These are phyloP conservation scores for Bostrychus sinensis DNA, from an alignment of 2,113 vertebrate species.

Conservation along the genomic window DNA sequence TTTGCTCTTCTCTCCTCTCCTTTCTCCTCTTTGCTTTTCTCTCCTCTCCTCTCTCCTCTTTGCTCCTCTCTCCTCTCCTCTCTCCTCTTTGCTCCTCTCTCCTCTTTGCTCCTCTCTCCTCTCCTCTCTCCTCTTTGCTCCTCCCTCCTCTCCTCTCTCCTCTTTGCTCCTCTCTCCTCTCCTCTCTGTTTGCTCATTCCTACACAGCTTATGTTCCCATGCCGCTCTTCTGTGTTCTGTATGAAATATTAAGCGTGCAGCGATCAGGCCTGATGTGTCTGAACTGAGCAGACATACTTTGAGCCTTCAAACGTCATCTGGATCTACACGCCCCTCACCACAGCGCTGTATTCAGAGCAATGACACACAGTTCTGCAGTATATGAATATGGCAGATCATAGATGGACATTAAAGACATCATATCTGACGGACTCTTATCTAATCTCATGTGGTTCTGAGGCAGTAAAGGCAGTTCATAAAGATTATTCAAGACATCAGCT, in stretches of 20 bases:
- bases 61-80: no score
- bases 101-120: background rate
- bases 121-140: no score
- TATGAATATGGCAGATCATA: conserved; percentile 3
- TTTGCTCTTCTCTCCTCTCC: background rate
- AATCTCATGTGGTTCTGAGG: no score
- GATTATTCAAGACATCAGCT: no score
- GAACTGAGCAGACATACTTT: conserved; percentile 17
- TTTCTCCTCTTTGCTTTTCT: background rate
- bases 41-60: background rate
- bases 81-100: no score
- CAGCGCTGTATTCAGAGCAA: conserved; percentile 32
- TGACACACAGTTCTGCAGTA: conserved; percentile 6
- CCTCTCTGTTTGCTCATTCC: no score
- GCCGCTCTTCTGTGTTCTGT: no score
- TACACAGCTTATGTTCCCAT: no score
- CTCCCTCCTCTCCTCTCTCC: background rate
- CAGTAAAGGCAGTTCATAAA: no score
- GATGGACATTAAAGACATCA: no score
- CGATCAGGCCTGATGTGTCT: conserved; percentile 25
- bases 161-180: no score
- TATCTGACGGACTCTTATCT: no score
- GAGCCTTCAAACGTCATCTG: conserved; percentile 42
- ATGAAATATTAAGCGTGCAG: conserved; percentile 54
- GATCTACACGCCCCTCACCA: conserved; percentile 40